These are phyloP conservation scores for Halyomorpha halys DNA, from an alignment of 1,140 invertebrate species.

Conservation along the genomic window DNA sequence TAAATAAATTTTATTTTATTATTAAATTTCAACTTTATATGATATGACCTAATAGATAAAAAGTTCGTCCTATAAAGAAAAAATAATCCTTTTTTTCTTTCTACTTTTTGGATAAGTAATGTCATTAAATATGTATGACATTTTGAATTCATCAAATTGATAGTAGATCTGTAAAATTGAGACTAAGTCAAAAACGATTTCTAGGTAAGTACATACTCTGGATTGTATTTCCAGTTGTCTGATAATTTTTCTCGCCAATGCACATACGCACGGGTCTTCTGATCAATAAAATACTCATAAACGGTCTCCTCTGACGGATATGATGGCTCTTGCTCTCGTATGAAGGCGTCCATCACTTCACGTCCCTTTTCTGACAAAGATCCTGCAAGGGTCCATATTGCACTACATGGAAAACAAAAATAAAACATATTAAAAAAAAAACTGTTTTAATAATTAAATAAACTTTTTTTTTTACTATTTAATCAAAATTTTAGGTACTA, in stretches of 20 bases:
- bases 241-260: slow-evolving; percentile 68
- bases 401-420: slow-evolving; percentile 32
- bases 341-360: slow-evolving; percentile 63
- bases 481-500: no score
- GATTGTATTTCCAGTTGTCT: slow-evolving; percentile 55
- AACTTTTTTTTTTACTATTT: background rate
- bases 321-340: slow-evolving; percentile 68
- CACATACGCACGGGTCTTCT: slow-evolving; percentile 50
- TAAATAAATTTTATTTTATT: no score
- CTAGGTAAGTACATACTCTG: slow-evolving; percentile 42
- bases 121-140: no score
- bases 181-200: background rate
- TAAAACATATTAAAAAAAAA: background rate
- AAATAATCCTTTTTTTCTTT: no score
- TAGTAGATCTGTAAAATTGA: no score
- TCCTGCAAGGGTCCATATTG: slow-evolving; percentile 75
- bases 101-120: no score
- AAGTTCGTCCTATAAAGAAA: no score
- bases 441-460: no score
- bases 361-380: slow-evolving; percentile 70
- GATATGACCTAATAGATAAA: no score
- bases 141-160: no score
- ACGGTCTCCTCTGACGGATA: slow-evolving; percentile 75
- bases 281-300: slow-evolving; percentile 77
- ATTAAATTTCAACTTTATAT: no score